Conservation (phyloP, 2,113 vertebrate genomes). For the Pongo pygmaeus region DNA sequence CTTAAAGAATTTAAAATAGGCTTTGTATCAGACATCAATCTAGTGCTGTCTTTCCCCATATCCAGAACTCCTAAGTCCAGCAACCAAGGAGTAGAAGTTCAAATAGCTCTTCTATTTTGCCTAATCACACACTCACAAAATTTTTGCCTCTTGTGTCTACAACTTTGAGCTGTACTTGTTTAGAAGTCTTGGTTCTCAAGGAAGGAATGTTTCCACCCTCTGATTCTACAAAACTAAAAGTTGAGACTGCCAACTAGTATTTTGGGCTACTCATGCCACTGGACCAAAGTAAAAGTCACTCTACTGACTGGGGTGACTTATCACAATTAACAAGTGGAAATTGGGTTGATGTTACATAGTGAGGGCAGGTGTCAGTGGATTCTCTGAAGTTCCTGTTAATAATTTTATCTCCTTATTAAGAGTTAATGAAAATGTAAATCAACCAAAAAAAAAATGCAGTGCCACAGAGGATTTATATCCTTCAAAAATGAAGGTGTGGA, state of each 20-base stretch:
- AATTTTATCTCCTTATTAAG: background rate
- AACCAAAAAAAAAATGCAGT: background rate
- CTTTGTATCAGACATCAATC: background rate
- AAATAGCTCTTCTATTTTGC: background rate
- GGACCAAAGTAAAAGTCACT: background rate
- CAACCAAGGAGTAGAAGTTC: background rate
- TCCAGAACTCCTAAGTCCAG: background rate
- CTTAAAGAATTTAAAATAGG: background rate
- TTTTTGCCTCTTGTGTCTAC: background rate
- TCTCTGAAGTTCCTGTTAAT: background rate
- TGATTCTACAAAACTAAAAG: background rate
- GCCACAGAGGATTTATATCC: background rate
- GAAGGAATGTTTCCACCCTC: background rate
- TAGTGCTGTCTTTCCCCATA: background rate
- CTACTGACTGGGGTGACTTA: background rate
- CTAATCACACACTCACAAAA: background rate
- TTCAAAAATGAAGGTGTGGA: background rate
- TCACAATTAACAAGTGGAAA: background rate
- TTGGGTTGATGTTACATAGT: background rate
- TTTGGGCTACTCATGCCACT: background rate
- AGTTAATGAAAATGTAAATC: background rate
- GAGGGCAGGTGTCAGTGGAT: background rate
- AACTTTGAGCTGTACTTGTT: background rate
- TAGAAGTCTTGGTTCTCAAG: background rate
- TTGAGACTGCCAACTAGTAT: background rate